Conservation (phyloP, 2,888 invertebrate species). For the Cenopis cana region DNA sequence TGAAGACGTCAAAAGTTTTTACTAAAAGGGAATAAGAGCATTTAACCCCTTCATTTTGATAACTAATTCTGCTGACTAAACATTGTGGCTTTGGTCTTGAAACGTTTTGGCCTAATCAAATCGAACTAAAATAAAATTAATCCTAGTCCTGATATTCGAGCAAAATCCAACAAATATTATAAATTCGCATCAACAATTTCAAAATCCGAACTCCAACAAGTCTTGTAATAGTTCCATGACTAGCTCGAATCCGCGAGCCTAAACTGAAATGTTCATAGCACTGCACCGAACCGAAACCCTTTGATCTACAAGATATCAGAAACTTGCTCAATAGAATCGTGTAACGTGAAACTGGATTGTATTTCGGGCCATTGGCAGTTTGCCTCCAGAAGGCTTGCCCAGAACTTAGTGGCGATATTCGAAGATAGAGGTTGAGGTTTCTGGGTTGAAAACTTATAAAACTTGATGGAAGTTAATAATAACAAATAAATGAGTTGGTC, state of each 20-base stretch:
- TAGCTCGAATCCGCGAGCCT: constrained; percentile 2
- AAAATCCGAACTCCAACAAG: not conserved
- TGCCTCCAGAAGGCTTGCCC: constrained; percentile 6
- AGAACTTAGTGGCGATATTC: not conserved
- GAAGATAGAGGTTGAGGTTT: not conserved
- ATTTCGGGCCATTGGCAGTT: constrained; percentile 1
- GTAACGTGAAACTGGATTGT: constrained; percentile 27
- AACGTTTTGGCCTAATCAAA: no score
- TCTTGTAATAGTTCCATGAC: not conserved
- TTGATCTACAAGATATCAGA: constrained; percentile 33
- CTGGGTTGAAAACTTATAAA: not conserved
- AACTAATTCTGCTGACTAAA: no score
- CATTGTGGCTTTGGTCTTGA: not conserved
- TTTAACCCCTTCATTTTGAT: no score
- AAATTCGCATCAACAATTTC: not conserved
- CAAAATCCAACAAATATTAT: not conserved
- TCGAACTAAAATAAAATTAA: not conserved
- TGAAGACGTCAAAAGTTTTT: no score
- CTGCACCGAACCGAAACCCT: constrained; percentile 15
- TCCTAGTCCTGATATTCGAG: not conserved
- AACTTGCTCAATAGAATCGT: constrained; percentile 11
- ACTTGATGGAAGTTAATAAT: not conserved
- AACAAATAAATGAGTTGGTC: not conserved
- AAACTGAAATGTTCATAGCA: not conserved
- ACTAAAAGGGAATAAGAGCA: no score